Conservation (phyloP, 2,113 vertebrate genomes). For the Tachysurus vachellii region DNA sequence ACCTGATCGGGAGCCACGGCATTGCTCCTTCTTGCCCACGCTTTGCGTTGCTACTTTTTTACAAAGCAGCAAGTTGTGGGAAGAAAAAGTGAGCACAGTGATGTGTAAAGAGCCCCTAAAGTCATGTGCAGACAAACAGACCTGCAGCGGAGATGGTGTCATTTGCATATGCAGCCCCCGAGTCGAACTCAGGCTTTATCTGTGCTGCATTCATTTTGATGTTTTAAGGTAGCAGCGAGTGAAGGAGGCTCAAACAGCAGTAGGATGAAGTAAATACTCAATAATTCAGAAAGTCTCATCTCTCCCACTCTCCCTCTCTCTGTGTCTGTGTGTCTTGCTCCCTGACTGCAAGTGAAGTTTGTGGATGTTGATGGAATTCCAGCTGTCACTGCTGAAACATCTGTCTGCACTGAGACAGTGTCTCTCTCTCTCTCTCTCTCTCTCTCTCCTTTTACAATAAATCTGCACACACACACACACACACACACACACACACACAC, state of each 20-base stretch:
- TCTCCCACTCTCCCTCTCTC: slow-evolving; percentile 1
- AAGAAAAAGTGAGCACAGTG: neutral
- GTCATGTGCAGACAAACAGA: slow-evolving; percentile 4
- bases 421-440: slow-evolving; percentile 10
- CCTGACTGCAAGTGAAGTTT: slow-evolving; percentile 46
- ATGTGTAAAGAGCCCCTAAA: neutral
- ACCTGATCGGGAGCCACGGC: neutral
- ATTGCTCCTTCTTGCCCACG: slow-evolving; percentile 8
- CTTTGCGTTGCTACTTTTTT: neutral
- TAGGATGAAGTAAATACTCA: slow-evolving; percentile 51
- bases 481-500: neutral
- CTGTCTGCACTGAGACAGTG: slow-evolving; percentile 39
- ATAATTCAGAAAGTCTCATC: slow-evolving; percentile 51
- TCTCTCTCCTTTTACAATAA: slow-evolving; percentile 46
- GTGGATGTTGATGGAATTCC: slow-evolving; percentile 43
- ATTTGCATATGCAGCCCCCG: slow-evolving; percentile 8
- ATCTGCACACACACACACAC: slow-evolving; percentile 25
- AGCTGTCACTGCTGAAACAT: slow-evolving; percentile 52
- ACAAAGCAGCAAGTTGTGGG: neutral
- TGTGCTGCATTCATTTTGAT: slow-evolving; percentile 43
- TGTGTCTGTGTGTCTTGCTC: neutral
- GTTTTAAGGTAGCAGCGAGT: slow-evolving; percentile 48
- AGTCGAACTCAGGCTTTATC: slow-evolving; percentile 21
- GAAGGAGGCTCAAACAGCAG: slow-evolving; percentile 22
- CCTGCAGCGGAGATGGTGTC: neutral